A percentile compares a stretch with the other conserved stretches of the same genome.
phyloP scores from a whole-genome alignment of 2,797 vertebrate species.

The Crenichthys baileyi region DNA sequence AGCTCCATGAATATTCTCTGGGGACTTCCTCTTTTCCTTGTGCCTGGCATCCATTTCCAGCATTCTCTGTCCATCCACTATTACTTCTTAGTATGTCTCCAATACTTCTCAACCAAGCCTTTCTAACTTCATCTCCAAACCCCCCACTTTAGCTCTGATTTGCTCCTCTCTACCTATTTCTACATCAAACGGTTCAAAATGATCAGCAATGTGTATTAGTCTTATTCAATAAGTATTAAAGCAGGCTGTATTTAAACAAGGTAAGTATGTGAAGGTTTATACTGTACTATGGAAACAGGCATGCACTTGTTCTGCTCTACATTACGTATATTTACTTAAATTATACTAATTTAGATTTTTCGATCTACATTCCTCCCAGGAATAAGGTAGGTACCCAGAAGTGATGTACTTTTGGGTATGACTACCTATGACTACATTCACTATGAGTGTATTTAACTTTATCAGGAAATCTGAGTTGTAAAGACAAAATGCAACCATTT shows the following conservation, averaged over 20 bases:
- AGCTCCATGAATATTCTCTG: too few relatives aligned
- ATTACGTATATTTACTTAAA: neutral
- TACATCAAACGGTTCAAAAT: neutral
- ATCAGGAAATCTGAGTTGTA: neutral
- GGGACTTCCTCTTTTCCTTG: too few relatives aligned
- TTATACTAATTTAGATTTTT: neutral
- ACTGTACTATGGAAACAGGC: too few relatives aligned
- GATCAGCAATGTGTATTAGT: neutral
- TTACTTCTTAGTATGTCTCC: too few relatives aligned
- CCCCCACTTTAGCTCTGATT: too few relatives aligned
- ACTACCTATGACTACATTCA: neutral
- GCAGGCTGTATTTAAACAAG: neutral
- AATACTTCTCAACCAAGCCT: too few relatives aligned
- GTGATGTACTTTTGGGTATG: neutral
- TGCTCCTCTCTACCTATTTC: too few relatives aligned
- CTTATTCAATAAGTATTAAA: neutral
- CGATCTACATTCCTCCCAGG: neutral
- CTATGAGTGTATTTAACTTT: neutral
- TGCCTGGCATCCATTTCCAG: too few relatives aligned
- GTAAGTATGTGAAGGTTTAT: neutral
- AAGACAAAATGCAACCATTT: slow-evolving; percentile 21
- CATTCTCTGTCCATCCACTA: too few relatives aligned
- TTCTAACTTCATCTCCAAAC: too few relatives aligned
- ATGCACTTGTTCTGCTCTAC: neutral
- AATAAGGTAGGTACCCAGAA: neutral